Evolutionary conservation across 2,113 vertebrate species (phyloP).

Genomic region (Pedetes capensis): DNA sequence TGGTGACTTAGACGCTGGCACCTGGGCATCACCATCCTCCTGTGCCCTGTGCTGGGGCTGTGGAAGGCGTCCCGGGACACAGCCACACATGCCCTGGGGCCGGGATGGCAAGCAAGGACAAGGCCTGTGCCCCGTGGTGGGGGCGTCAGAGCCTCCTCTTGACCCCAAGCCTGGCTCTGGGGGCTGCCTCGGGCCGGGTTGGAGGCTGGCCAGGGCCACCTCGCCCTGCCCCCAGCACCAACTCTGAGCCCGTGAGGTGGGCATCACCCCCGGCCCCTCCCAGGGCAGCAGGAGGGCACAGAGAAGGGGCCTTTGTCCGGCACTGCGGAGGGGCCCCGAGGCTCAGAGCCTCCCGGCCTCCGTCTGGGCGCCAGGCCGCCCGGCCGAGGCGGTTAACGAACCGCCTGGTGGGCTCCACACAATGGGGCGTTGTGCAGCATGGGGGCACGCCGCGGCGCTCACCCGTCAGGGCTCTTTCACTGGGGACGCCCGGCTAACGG

Average conservation of each 20-base stretch:
- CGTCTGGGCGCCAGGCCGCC: neutral
- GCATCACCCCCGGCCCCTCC: neutral
- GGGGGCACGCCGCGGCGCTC: no score
- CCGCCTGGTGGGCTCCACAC: neutral
- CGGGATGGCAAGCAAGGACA: no score
- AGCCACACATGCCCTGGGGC: rapidly evolving
- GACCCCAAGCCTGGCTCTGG: rapidly evolving
- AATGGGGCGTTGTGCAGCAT: neutral
- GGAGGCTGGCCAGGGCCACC: neutral
- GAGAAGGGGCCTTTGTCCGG: conserved; percentile 31
- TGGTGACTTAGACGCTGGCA: neutral
- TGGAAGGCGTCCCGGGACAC: neutral
- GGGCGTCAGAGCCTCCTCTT: neutral
- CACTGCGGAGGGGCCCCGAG: neutral
- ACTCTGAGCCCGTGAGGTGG: neutral
- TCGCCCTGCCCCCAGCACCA: neutral
- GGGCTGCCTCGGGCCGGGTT: rapidly evolving
- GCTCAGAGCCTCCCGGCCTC: neutral
- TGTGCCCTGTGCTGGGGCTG: no score
- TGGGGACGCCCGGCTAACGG: neutral
- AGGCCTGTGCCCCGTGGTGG: neutral
- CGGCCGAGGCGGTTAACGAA: neutral
- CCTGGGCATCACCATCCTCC: rapidly evolving
- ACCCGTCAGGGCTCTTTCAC: neutral
- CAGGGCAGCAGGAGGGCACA: neutral